phyloP scores from a whole-genome alignment of 2,113 vertebrate species.

The Pseudorasbora parva region DNA sequence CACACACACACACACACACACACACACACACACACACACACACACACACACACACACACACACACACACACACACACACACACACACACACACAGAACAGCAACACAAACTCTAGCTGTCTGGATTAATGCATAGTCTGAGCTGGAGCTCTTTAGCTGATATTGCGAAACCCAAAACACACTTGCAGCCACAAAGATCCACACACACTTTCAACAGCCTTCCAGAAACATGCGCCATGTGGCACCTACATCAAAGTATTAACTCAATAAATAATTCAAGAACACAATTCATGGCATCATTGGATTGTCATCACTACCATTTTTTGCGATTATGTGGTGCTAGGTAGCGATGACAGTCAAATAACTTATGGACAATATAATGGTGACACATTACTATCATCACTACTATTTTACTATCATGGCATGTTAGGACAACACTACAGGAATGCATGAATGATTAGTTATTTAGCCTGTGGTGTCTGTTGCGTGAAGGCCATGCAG shows the following conservation, averaged over 20 bases:
- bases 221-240: background rate
- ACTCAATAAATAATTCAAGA: slow-evolving; percentile 7
- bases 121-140: slow-evolving; percentile 1
- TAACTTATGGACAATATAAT: background rate
- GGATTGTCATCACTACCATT: slow-evolving; percentile 8
- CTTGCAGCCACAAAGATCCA: background rate
- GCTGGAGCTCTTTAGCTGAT: background rate
- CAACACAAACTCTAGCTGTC: slow-evolving; percentile 23
- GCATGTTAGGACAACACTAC: slow-evolving; percentile 64
- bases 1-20: slow-evolving; percentile 35
- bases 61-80: slow-evolving; percentile 36
- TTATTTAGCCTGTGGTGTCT: slow-evolving; percentile 39
- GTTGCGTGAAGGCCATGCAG: slow-evolving; percentile 31
- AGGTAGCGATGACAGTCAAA: slow-evolving; percentile 39
- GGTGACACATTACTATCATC: slow-evolving; percentile 6
- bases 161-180: background rate
- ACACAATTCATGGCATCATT: background rate
- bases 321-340: slow-evolving; percentile 40
- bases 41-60: slow-evolving; percentile 34
- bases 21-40: slow-evolving; percentile 41
- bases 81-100: slow-evolving; percentile 29
- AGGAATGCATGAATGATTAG: slow-evolving; percentile 74
- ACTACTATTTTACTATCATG: slow-evolving; percentile 45
- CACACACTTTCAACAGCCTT: slow-evolving; percentile 12
- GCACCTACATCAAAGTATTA: background rate